These are phyloP conservation scores for Acomys russatus DNA, from an alignment of 2,797 vertebrate species.

Conservation along the genomic window DNA sequence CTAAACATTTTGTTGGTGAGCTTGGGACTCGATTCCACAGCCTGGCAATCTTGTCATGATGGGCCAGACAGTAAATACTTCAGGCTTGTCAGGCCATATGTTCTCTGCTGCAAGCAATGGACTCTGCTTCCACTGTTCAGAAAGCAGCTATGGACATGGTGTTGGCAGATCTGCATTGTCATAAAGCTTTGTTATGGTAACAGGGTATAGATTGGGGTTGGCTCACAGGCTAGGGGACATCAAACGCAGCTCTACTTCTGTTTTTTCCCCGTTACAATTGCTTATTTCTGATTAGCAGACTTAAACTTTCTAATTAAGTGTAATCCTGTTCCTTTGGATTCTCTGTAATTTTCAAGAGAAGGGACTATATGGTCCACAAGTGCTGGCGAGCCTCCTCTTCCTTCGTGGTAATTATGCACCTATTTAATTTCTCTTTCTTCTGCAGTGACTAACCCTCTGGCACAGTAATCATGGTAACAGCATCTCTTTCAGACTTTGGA, in stretches of 20 bases:
- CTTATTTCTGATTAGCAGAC: background rate
- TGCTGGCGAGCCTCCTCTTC: background rate
- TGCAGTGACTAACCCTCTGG: background rate
- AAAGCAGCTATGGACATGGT: background rate
- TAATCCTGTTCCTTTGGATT: slow-evolving; percentile 46
- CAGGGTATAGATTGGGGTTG: background rate
- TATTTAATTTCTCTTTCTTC: slow-evolving; percentile 30
- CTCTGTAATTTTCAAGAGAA: slow-evolving; percentile 10
- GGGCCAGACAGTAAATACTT: background rate
- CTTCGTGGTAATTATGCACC: background rate
- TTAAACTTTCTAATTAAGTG: slow-evolving; percentile 51
- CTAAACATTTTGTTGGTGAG: background rate
- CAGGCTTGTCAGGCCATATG: background rate
- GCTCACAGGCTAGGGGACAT: background rate
- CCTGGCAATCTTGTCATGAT: background rate
- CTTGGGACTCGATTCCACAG: background rate
- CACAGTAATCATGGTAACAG: background rate
- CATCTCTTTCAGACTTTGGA: slow-evolving; percentile 35
- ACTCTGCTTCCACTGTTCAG: background rate
- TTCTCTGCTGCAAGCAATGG: background rate
- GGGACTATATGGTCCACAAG: background rate
- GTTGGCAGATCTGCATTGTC: background rate
- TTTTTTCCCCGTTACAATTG: background rate
- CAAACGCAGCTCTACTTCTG: background rate
- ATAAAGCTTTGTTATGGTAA: slow-evolving; percentile 11